phyloP scores from a whole-genome alignment of 1,140 invertebrate species.

The Platorchestia sp. region DNA sequence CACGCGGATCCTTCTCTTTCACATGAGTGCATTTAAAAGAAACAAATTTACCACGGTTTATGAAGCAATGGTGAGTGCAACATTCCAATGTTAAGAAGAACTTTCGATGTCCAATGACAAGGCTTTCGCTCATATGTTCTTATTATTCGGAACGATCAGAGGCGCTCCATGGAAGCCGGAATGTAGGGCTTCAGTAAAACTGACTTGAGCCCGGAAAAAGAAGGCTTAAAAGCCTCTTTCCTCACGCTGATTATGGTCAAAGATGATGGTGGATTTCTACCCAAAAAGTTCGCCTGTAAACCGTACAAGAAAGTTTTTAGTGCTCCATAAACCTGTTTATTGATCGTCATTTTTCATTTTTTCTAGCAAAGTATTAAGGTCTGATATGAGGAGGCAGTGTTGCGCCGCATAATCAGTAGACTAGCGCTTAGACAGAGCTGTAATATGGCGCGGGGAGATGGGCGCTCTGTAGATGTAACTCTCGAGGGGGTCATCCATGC shows the following conservation, averaged over 20 bases:
- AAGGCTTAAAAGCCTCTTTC: neutral
- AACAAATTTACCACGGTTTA: no score
- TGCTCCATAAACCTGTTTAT: conserved; percentile 49
- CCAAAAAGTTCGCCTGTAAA: conserved; percentile 44
- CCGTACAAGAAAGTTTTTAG: conserved; percentile 32
- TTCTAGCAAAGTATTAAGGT: neutral
- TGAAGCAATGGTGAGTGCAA: no score
- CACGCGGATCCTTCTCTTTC: no score
- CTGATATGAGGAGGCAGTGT: neutral
- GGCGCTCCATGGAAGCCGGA: neutral
- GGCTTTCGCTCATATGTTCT: neutral
- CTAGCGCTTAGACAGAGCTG: neutral
- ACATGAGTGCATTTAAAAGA: no score
- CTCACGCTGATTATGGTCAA: neutral
- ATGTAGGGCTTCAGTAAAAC: neutral
- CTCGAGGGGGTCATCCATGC: neutral
- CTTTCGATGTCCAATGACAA: neutral
- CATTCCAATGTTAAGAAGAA: no score
- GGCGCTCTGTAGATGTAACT: neutral
- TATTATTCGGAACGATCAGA: neutral
- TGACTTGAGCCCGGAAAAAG: neutral
- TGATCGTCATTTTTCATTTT: conserved; percentile 31
- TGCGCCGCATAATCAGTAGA: neutral
- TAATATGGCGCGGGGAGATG: neutral
- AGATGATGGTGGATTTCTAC: conserved; percentile 37